phyloP scores from a whole-genome alignment of 2,888 invertebrate genomes.

The Lumbricus terrestris region DNA sequence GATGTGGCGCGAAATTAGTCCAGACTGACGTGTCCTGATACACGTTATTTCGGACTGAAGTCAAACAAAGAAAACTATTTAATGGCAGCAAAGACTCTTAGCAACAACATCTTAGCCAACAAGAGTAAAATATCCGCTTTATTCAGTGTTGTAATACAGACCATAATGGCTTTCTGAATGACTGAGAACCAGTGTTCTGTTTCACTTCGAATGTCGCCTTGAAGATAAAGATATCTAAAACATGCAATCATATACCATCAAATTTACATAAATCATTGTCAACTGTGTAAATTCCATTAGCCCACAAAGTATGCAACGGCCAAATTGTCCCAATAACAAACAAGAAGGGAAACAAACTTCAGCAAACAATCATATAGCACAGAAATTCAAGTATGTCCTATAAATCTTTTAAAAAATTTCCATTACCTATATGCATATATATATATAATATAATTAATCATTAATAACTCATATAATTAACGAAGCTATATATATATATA shows the following conservation, averaged over 20 bases:
- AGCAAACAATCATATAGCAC: neutral
- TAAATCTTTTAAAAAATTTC: neutral
- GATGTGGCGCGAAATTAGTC: neutral
- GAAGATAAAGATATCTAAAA: constrained; percentile 48
- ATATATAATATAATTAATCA: too few species aligned
- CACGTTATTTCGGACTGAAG: neutral
- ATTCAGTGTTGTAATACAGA: constrained; percentile 25
- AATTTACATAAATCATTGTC: neutral
- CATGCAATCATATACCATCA: neutral
- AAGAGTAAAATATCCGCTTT: neutral
- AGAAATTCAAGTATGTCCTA: neutral
- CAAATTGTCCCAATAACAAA: neutral
- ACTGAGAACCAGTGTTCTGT: constrained; percentile 47
- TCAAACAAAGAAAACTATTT: neutral
- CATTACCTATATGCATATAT: too few species aligned
- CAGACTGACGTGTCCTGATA: neutral
- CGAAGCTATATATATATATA: too few species aligned
- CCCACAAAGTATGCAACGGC: neutral
- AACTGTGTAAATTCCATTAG: neutral
- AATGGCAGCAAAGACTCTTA: neutral
- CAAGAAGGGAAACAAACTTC: neutral
- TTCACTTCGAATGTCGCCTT: constrained; percentile 48
- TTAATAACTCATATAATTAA: too few species aligned
- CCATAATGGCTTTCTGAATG: constrained; percentile 45
- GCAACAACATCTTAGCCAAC: neutral